Evolutionary conservation across 2,797 vertebrate genomes (phyloP).

Genomic region (Myotis planiceps): DNA sequence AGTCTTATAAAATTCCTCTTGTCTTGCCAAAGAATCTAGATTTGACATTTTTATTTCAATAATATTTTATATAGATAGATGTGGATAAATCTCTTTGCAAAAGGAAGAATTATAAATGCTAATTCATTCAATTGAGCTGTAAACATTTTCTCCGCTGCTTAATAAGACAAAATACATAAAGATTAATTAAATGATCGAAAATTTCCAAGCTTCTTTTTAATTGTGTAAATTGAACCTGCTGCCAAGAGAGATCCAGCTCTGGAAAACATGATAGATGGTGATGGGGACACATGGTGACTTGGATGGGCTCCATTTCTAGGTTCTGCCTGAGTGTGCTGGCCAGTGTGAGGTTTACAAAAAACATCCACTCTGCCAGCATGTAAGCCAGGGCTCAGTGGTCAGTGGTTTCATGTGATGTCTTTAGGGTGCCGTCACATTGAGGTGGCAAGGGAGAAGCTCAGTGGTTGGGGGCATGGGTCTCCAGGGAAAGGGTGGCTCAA

Average conservation of each 20-base stretch:
- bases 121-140: constrained; percentile 52
- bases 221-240: constrained; percentile 56
- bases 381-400: not conserved
- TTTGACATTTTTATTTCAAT: constrained; percentile 69
- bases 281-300: constrained; percentile 40
- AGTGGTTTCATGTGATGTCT: not conserved
- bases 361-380: not conserved
- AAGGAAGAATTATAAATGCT: constrained; percentile 56
- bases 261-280: constrained; percentile 39
- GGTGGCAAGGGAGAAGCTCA: not conserved
- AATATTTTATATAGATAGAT: constrained; percentile 62
- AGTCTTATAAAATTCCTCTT: constrained; percentile 40
- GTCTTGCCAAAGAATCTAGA: constrained; percentile 56
- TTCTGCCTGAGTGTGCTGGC: constrained; percentile 42
- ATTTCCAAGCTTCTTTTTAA: constrained; percentile 60
- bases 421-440: not conserved
- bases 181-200: constrained; percentile 67
- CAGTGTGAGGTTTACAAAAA: not conserved
- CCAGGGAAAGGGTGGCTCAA: not conserved
- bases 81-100: constrained; percentile 32
- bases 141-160: constrained; percentile 61
- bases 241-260: constrained; percentile 50
- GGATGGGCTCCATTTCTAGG: constrained; percentile 55
- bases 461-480: not conserved
- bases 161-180: constrained; percentile 61